Evolutionary conservation across 2,113 vertebrate species (phyloP), one percentile per base, ranked within the genome.

Genomic region (Crotalus tigris): DNA sequence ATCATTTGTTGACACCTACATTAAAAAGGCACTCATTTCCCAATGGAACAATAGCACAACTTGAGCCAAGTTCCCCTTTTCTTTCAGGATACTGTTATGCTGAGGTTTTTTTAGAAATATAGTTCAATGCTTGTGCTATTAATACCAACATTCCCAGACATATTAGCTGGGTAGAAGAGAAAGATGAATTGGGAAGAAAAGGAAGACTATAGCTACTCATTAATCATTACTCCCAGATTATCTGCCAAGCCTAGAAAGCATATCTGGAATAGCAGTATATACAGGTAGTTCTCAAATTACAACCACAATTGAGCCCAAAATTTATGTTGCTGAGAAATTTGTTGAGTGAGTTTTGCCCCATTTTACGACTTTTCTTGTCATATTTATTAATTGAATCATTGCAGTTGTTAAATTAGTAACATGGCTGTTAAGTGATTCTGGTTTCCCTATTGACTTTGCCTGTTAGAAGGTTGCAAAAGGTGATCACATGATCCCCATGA

Each of bases 61-160:
- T 51, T 8, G 58, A 10, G 1, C 0, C 0, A 0, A 55, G 44
- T 4, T 29, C 11, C 0, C 0, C 15, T 49, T 29, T 49, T 29
- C 53, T 7, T 24, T 54, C 75, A 26, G n/a, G 88, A 13, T 57
- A 85, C 44, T 39, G 64, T 64, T 64, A 87, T 44, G 13, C 23
- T 58, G n/a, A 10, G 58, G 3, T 39, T 26, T 19, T 86, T 49
- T 24, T 59, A 33, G 24, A 75, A 19, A 1, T 46, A 44, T 24
- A 55, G 58, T 54, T 88, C 24, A 17, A 87, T 59, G 29, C 91
- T 91, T 46, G 17, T 23, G 46, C 24, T 29, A 87, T 1, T 17
- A 19, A n/a, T 46, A 51, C 4, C 5, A 51, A n/a, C 26, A 33
- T 87, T 87, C 44, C 26, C 5, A 23, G 26, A 59, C 13, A 59